A percentile compares a stretch with the other conserved stretches of the same genome.
phyloP scores from a whole-genome alignment of 2,797 vertebrate genomes.

The Euphonia xanthogaster region DNA sequence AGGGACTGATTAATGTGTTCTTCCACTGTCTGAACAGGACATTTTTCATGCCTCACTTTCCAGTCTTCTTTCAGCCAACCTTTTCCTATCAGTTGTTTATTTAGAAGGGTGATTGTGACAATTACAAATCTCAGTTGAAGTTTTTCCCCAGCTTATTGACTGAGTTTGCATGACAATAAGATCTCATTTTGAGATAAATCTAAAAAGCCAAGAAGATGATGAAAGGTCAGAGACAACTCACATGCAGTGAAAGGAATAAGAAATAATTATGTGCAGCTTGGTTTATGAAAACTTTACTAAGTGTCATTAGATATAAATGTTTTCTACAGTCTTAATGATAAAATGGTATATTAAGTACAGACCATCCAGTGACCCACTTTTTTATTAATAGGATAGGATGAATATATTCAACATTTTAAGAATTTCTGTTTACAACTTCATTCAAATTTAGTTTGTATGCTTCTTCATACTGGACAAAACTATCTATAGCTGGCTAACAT shows the following conservation, averaged over 20 bases:
- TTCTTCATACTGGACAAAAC: neutral
- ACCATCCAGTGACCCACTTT: neutral
- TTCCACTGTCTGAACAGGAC: neutral
- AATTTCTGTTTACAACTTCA: neutral
- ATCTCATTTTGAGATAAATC: neutral
- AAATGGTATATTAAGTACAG: neutral
- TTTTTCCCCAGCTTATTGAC: neutral
- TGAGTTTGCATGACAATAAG: neutral
- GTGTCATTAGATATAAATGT: neutral
- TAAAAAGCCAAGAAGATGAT: neutral
- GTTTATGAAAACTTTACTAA: neutral
- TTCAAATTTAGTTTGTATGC: neutral
- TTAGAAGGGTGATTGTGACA: neutral
- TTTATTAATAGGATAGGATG: neutral
- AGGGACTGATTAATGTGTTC: neutral
- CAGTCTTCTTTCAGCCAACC: neutral
- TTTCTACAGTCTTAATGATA: neutral
- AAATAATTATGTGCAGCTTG: neutral
- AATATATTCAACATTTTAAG: neutral
- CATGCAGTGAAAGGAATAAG: neutral
- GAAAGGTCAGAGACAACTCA: neutral
- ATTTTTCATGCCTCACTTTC: neutral
- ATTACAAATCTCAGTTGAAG: neutral
- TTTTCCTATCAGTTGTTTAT: neutral
- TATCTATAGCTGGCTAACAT: neutral